Evolutionary conservation across 1,140 invertebrate genomes (phyloP).

Genomic region (Phthorimaea operculella): DNA sequence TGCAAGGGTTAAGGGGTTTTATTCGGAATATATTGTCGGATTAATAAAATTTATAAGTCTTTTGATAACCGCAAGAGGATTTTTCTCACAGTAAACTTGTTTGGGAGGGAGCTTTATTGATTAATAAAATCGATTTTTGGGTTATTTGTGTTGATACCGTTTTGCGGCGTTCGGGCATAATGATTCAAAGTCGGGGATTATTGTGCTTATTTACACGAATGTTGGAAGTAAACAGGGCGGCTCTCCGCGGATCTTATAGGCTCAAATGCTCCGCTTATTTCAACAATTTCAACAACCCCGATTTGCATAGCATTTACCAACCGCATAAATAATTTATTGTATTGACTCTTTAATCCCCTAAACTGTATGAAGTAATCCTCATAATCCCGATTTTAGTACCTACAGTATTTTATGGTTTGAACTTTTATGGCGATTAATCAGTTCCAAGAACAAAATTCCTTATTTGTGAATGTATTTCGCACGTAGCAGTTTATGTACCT

Average conservation of each 20-base stretch:
- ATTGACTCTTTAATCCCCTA: neutral
- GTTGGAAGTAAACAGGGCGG: slow-evolving; percentile 7
- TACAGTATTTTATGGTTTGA: no score
- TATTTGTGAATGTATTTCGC: no score
- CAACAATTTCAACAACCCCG: slow-evolving; percentile 29
- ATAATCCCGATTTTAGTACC: no score
- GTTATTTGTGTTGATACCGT: neutral
- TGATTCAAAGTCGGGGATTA: slow-evolving; percentile 10
- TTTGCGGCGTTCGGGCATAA: neutral
- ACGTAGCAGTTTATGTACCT: no score
- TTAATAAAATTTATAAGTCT: neutral
- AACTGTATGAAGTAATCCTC: no score
- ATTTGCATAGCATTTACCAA: slow-evolving; percentile 42
- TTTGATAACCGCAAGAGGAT: neutral
- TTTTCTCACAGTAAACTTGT: neutral
- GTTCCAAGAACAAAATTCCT: no score
- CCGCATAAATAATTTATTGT: neutral
- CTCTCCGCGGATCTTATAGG: slow-evolving; percentile 12
- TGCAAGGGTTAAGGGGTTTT: neutral
- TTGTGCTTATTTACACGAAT: slow-evolving; percentile 14
- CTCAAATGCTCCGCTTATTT: slow-evolving; percentile 14
- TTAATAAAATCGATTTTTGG: neutral
- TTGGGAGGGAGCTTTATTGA: neutral
- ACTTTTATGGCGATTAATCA: no score
- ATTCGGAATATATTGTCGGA: neutral